These are phyloP conservation scores for Thysanoteuthis rhombus DNA, from an alignment of 2,888 invertebrate species.

Conservation along the genomic window DNA sequence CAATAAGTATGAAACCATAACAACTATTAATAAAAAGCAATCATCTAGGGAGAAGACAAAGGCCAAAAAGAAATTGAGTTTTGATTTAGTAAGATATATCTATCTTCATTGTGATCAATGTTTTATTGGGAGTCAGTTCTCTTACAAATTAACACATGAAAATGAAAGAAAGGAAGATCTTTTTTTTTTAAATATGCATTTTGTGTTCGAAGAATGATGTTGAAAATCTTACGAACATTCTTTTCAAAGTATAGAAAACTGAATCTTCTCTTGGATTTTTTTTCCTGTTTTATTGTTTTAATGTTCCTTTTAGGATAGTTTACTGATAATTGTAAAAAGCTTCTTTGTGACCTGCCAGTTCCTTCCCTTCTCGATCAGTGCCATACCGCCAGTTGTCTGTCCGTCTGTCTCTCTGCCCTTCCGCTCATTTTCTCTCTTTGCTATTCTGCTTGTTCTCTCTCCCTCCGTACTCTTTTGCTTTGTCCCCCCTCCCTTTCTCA, in stretches of 20 bases:
- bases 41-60: too few relatives aligned
- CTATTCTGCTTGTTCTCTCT: too few relatives aligned
- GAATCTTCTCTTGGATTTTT: not conserved
- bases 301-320: not conserved
- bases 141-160: not conserved
- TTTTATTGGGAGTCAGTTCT: not conserved
- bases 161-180: not conserved
- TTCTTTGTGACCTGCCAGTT: not conserved
- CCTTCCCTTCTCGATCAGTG: too few relatives aligned
- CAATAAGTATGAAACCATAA: too few relatives aligned
- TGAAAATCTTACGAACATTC: not conserved
- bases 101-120: too few relatives aligned
- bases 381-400: too few relatives aligned
- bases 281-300: not conserved
- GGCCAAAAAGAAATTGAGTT: too few relatives aligned
- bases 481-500: too few relatives aligned
- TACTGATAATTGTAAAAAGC: not conserved
- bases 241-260: not conserved
- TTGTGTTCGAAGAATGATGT: not conserved
- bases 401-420: not conserved
- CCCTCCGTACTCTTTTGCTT: too few relatives aligned
- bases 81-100: too few relatives aligned
- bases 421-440: not conserved
- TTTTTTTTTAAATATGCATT: not conserved
- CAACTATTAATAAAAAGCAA: too few relatives aligned